Evolutionary conservation across 2,888 invertebrate genomes (phyloP).

Genomic region (Caenorhabditis doughertyi): DNA sequence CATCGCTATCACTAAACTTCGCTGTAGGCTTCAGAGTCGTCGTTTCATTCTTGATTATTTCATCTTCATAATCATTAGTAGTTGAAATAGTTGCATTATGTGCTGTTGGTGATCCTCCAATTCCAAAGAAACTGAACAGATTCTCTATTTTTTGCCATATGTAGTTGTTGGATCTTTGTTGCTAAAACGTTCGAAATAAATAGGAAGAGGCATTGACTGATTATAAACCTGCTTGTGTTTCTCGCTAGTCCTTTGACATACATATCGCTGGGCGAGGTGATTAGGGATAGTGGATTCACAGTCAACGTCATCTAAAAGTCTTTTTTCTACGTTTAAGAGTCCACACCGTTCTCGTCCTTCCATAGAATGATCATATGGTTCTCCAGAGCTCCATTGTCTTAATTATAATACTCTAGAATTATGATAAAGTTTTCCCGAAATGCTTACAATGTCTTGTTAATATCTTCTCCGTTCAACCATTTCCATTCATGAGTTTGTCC

Average conservation of each 20-base stretch:
- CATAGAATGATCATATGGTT: conserved; percentile 62
- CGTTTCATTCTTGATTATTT: conserved; percentile 45
- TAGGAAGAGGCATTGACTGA: conserved; percentile 10
- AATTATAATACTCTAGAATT: not conserved
- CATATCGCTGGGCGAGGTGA: conserved; percentile 56
- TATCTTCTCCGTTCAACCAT: conserved; percentile 53
- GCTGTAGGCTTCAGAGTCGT: not conserved
- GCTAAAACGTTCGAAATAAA: conserved; percentile 46
- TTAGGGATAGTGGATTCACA: conserved; percentile 50
- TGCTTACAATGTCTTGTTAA: conserved; percentile 56
- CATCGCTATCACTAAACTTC: conserved; percentile 46
- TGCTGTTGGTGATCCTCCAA: conserved; percentile 43
- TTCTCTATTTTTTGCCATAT: conserved; percentile 70
- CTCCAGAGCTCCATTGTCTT: conserved; percentile 53
- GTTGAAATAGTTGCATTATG: conserved; percentile 28
- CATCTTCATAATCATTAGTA: conserved; percentile 61
- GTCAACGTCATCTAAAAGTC: conserved; percentile 58
- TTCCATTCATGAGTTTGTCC: conserved; percentile 58
- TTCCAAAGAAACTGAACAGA: conserved; percentile 69
- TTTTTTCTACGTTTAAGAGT: conserved; percentile 52
- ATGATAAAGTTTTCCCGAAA: not conserved
- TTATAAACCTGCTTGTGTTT: conserved; percentile 50
- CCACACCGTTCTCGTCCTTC: conserved; percentile 61
- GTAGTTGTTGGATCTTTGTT: conserved; percentile 69
- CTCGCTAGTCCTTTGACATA: conserved; percentile 60